These are phyloP conservation scores for Papilio glaucus DNA, from an alignment of 1,140 invertebrate genomes.

Conservation along the genomic window DNA sequence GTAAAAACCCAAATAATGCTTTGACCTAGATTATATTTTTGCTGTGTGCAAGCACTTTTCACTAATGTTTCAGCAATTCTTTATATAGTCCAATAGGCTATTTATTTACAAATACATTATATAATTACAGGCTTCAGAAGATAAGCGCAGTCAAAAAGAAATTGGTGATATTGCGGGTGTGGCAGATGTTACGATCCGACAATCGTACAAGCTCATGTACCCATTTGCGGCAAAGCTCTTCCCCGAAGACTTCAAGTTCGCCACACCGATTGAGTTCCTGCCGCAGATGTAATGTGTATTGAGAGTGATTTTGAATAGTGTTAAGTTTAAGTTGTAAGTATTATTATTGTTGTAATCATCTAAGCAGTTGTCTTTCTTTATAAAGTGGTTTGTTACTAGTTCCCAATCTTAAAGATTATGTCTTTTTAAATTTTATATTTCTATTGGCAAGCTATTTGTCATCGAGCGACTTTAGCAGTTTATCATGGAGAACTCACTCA, in stretches of 20 bases:
- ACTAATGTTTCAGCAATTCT: no score
- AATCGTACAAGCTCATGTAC: conserved; percentile 99
- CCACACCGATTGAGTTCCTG: conserved; percentile 96
- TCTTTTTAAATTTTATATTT: neutral
- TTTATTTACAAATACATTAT: conserved; percentile 32
- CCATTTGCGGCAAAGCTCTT: conserved; percentile 96
- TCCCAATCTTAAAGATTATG: neutral
- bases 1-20: no score
- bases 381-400: neutral
- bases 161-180: conserved; percentile 99
- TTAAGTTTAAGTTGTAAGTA: conserved; percentile 23
- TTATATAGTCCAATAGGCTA: no score
- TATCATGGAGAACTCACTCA: no score
- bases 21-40: no score
- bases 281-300: conserved; percentile 89
- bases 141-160: conserved; percentile 98
- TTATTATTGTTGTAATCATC: conserved; percentile 8
- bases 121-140: conserved; percentile 91
- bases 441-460: no score
- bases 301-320: neutral
- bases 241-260: conserved; percentile 98
- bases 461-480: no score
- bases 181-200: conserved; percentile 98
- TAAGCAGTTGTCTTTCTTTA: neutral
- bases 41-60: no score